These are phyloP conservation scores for Hippoglossus stenolepis DNA, from an alignment of 2,113 vertebrate species.

Conservation along the genomic window DNA sequence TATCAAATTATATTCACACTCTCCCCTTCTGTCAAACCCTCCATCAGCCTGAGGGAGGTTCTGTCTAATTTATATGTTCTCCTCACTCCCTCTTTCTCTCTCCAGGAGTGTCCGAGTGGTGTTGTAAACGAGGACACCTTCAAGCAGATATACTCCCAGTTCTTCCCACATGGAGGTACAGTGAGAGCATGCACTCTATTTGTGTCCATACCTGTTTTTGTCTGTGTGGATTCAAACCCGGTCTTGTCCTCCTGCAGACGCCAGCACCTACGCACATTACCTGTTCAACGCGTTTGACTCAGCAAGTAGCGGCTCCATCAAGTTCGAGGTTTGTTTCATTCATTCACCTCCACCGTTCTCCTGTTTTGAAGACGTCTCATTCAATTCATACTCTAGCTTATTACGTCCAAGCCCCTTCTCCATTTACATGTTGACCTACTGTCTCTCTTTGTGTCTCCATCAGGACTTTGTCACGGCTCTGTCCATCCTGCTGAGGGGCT, in stretches of 20 bases:
- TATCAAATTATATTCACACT: neutral
- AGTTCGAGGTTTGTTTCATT: constrained; percentile 90
- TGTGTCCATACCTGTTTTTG: neutral
- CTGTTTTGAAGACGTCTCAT: neutral
- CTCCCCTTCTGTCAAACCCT: neutral
- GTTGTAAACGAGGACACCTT: constrained; percentile 96
- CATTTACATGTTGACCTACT: neutral
- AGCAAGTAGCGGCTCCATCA: constrained; percentile 91
- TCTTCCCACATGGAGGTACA: constrained; percentile 98
- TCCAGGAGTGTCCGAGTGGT: constrained; percentile 95
- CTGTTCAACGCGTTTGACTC: constrained; percentile 97
- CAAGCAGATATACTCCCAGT: constrained; percentile 98
- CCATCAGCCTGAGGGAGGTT: neutral
- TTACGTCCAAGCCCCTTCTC: neutral
- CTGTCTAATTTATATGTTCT: neutral
- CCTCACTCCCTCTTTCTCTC: constrained; percentile 2
- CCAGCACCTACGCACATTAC: constrained; percentile 96
- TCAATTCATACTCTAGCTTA: neutral
- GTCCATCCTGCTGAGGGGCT: constrained; percentile 92
- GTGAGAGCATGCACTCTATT: constrained; percentile 23
- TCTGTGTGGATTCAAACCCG: neutral
- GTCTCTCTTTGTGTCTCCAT: constrained; percentile 23
- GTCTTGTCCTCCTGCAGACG: constrained; percentile 83
- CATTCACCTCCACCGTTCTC: neutral
- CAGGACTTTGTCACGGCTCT: constrained; percentile 97